Evolutionary conservation across 2,113 vertebrate species (phyloP).

Genomic region (Taurulus bubalis): DNA sequence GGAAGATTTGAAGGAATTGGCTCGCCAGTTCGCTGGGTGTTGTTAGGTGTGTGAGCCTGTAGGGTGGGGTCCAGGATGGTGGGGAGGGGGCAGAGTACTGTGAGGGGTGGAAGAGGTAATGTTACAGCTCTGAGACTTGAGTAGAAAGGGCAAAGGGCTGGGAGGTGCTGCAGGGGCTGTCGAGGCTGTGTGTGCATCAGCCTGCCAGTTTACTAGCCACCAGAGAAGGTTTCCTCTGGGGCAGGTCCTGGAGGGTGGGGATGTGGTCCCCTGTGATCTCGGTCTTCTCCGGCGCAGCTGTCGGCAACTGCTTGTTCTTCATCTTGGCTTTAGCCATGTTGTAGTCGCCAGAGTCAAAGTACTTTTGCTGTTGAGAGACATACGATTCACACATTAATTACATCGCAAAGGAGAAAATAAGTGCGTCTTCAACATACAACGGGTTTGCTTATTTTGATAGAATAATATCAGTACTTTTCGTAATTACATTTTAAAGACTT

Average conservation of each 20-base stretch:
- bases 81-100: slow-evolving; percentile 62
- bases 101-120: slow-evolving; percentile 81
- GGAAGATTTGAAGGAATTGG: slow-evolving; percentile 41
- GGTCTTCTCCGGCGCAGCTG: slow-evolving; percentile 93
- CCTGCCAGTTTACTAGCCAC: slow-evolving; percentile 98
- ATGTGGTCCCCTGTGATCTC: slow-evolving; percentile 99
- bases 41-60: slow-evolving; percentile 87
- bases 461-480: neutral
- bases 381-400: neutral
- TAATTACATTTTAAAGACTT: neutral
- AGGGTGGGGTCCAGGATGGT: slow-evolving; percentile 83
- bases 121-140: slow-evolving; percentile 65
- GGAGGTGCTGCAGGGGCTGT: slow-evolving; percentile 29
- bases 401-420: neutral
- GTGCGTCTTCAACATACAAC: neutral
- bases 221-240: slow-evolving; percentile 98
- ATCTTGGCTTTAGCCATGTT: slow-evolving; percentile 99
- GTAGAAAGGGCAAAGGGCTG: slow-evolving; percentile 83
- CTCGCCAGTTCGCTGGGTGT: slow-evolving; percentile 82
- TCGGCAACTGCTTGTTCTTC: slow-evolving; percentile 96
- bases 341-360: slow-evolving; percentile 99
- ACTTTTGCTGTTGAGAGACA: slow-evolving; percentile 91
- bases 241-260: slow-evolving; percentile 98
- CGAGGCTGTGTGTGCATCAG: slow-evolving; percentile 80
- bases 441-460: neutral